A percentile compares a stretch with the other conserved stretches of the same genome.
Evolutionary conservation across 2,113 vertebrate genomes (phyloP).

Genomic region (Bubo scandiacus): DNA sequence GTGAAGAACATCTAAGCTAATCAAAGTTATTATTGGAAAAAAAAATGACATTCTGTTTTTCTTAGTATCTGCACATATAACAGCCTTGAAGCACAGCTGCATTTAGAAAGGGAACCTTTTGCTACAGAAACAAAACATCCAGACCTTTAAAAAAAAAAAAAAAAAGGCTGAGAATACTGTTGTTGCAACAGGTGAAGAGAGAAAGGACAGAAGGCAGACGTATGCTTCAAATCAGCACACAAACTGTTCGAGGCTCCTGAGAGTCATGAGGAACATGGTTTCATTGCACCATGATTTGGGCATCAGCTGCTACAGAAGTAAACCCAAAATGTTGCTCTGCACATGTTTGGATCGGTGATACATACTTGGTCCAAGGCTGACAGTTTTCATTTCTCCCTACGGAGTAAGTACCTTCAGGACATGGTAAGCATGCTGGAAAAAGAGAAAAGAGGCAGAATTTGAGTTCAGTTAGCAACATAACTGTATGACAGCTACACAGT

Average conservation of each 20-base stretch:
- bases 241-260: background rate
- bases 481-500: background rate
- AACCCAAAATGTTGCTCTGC: background rate
- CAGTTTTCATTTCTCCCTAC: conserved; percentile 50
- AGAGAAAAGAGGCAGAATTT: background rate
- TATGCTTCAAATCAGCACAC: background rate
- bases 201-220: background rate
- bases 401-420: conserved; percentile 70
- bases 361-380: conserved; percentile 76
- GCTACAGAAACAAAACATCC: background rate
- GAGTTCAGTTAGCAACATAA: background rate
- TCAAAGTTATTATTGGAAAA: background rate
- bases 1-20: background rate
- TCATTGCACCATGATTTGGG: background rate
- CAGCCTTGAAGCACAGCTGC: background rate
- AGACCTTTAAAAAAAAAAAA: background rate
- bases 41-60: background rate
- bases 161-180: background rate
- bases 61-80: background rate
- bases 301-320: background rate
- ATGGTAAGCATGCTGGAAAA: conserved; percentile 63
- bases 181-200: background rate
- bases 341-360: background rate
- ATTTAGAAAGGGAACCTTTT: background rate
- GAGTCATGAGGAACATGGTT: background rate